These are phyloP conservation scores for Anguilla marmorata DNA, from an alignment of 2,797 vertebrate genomes.

Conservation along the genomic window DNA sequence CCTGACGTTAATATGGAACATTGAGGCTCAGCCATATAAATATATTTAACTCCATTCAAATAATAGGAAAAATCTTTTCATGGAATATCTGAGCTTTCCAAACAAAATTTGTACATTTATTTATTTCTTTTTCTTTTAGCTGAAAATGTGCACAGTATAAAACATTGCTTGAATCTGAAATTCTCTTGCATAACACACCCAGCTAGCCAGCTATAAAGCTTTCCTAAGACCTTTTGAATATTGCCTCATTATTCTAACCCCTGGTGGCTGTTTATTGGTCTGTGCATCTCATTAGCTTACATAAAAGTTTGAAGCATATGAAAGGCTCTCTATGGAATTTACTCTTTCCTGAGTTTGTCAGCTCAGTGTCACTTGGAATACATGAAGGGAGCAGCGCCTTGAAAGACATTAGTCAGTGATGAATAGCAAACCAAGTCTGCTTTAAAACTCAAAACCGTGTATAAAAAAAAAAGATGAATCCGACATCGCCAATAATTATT, in stretches of 20 bases:
- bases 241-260: conserved; percentile 16
- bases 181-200: background rate
- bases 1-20: background rate
- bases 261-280: background rate
- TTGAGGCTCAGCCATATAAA: background rate
- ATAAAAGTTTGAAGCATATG: conserved; percentile 7
- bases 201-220: background rate
- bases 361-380: background rate
- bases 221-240: background rate
- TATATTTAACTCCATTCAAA: background rate
- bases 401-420: background rate
- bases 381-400: background rate
- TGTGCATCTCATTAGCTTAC: background rate
- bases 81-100: background rate
- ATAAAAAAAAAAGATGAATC: background rate
- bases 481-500: conserved; percentile 44
- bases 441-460: background rate
- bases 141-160: background rate
- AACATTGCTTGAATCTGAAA: background rate
- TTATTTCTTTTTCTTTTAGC: background rate
- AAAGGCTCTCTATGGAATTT: background rate
- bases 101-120: background rate
- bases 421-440: conserved; percentile 11
- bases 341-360: background rate
- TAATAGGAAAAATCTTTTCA: background rate